Base-by-base conservation (phyloP, 2,888 invertebrate species). In the Hemaris fuciformis region DNA sequence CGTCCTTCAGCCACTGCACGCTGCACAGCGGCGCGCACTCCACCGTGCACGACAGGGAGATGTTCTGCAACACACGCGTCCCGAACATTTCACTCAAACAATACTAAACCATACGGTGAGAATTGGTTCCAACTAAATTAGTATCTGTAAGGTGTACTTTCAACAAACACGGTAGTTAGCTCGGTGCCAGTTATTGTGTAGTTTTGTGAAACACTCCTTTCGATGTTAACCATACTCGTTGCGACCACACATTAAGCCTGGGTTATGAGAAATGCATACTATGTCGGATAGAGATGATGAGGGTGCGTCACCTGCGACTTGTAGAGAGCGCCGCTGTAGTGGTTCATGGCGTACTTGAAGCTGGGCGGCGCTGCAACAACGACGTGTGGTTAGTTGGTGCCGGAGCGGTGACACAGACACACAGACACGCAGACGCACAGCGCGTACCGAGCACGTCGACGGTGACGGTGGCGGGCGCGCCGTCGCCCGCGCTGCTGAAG, bases 1-100 rank as follows among this genome's bases (percentile, higher is more conserved):
- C 96, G 77, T 97, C 96, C 80, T 97, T 97, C 70, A 95, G 93
- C 98, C 98, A 98, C 23, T 95, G 93, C 62, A 98, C 96, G 68
- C 95, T 94, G 88, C 98, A 98, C 38, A 95, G 93, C 0, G 98
- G 98, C 8, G 96, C 96, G 80, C 98, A 98, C 81, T 98, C 98
- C 60, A 98, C 97, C 66, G 97, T 95, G 83, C 98, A 98, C 1
- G 96, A 96, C 15, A 98, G 93, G 61, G 96, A 95, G 61, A 96
- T 96, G 85, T 96, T 93, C 88, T 93, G 83, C 0, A 75, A 75
- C 7, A 38, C 1, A 53, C 31, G 20, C 20, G 31, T 31, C 15
- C 25, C n/a, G 4, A n/a, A 38, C 13, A n/a, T 38, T 13, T 4
- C 38, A 38, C 38, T 1, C n/a, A 3, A 0, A 13, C n/a, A n/a